Evolutionary conservation across 1,140 invertebrate genomes (phyloP), one percentile per base, ranked within the genome.

Genomic region (Drosophila hydei): DNA sequence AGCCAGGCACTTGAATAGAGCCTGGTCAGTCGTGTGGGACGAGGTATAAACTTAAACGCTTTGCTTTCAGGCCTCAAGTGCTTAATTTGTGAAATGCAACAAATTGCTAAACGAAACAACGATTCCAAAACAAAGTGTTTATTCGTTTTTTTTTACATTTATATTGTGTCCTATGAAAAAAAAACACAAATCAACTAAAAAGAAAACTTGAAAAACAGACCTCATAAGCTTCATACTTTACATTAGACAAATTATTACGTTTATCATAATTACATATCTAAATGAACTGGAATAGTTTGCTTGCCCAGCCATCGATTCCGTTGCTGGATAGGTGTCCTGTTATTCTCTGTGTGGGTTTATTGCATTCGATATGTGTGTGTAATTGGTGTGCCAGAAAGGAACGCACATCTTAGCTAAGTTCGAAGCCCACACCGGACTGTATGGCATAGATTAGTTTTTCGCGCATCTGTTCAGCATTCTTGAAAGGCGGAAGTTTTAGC

Each of bases 391-490:
- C n/a, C 27, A 47, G 4, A n/a, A n/a, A 16, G 6, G 5, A 16
- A 14, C 14, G 38, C 27, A 62, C 63, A 63, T 23, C 30, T 94
- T 95, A 97, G 92, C 97, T 99, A 21, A 99, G 94, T 93, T 99
- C 98, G 93, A 99, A 99, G 42, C 98, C 98, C 55, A 97, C 96
- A 75, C 96, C 97, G 56, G 98, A 96, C 92, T 98, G 96, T 88
- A 99, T 98, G 21, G 98, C 98, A 91, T 98, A 98, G 1, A 98
- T 91, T 38, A 99, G 93, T 92, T 98, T 99, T 60, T 96, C 95
- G 67, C 94, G 94, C 69, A 99, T 92, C 60, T 94, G 94, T 61
- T 94, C 93, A 89, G 97, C 95, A 62, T 96, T 95, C 42, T 94
- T 94, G 90, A 98, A 98, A 79, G 98, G 96, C 0, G 98, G 98